These are phyloP conservation scores for Zaprionus nigranus DNA, from an alignment of 1,140 invertebrate species.

Conservation along the genomic window DNA sequence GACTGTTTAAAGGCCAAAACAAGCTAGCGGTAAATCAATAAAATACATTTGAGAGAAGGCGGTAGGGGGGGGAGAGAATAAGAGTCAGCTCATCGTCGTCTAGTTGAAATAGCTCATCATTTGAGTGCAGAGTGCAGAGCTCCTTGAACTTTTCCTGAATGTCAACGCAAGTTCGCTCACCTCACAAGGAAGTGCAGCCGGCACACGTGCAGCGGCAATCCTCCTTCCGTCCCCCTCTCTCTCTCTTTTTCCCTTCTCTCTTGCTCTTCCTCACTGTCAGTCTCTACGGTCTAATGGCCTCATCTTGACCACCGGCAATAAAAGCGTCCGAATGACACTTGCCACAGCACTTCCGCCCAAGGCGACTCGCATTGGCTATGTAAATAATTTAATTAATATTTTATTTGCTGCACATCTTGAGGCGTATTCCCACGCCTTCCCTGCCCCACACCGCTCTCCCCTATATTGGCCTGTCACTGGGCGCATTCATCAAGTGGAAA, in stretches of 20 bases:
- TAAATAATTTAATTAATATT: constrained; percentile 81
- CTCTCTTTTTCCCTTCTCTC: not conserved
- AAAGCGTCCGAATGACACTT: constrained; percentile 37
- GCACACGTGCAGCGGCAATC: constrained; percentile 20
- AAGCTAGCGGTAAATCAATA: constrained; percentile 7
- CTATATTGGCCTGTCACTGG: not conserved
- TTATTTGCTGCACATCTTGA: constrained; percentile 49
- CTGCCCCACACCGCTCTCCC: not conserved
- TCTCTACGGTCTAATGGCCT: constrained; percentile 28
- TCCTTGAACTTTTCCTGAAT: constrained; percentile 73
- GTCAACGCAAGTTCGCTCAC: constrained; percentile 63
- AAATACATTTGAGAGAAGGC: constrained; percentile 10
- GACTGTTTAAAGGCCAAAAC: constrained; percentile 1
- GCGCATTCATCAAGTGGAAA: constrained; percentile 27
- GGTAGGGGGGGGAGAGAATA: not conserved
- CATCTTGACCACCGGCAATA: constrained; percentile 39
- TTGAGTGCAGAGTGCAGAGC: constrained; percentile 32
- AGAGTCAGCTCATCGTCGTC: constrained; percentile 27
- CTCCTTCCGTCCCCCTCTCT: not conserved
- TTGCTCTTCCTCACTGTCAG: not conserved
- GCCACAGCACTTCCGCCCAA: constrained; percentile 18
- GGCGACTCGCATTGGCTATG: constrained; percentile 36
- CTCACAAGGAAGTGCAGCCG: constrained; percentile 22
- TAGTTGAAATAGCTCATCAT: constrained; percentile 8
- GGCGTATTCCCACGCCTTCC: constrained; percentile 21